Base-by-base conservation (phyloP, 2,888 invertebrate genomes). In the Eupithecia dodoneata region DNA sequence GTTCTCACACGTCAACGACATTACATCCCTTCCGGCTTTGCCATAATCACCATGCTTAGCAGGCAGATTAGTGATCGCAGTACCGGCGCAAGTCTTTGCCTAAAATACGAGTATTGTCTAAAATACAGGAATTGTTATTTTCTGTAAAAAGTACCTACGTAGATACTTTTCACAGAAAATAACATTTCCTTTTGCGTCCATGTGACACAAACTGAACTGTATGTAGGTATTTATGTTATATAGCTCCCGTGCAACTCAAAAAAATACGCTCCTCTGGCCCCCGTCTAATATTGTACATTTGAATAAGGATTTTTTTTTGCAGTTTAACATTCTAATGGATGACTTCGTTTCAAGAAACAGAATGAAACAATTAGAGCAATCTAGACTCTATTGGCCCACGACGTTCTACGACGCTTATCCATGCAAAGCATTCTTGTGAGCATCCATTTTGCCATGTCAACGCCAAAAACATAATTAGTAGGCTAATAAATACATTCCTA, bases 321-420 rank as follows among this genome's bases (percentile, higher is more conserved):
- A 94, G 94, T 92, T 92, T 77, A 30, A 84, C 2, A 86, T 87
- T 80, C 81, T 94, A 73, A 49, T 93, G 47, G 83, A 92, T 30
- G 87, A 93, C 83, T 94, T 93, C 77, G 86, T 88, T 41, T 80
- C 88, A 49, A 90, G 94, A 78, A 94, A 93, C 79, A 88, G 89
- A 81, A 18, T 86, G 30, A 90, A 88, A 49, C 93, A 91, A 83
- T 78, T 93, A 1, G 85, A 91, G 75, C 94, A 94, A 83, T 90
- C 92, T 9, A 91, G 93, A 9, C 80, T 94, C 42, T 93, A 91
- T 92, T 94, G 94, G 94, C 76, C 94, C n/a, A 93, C 94, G 4
- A 93, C 89, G 77, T 90, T 90, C 82, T 90, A 88, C 77, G 94
- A 94, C 74, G 82, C 85, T 9, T 94, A 93, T 84, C 92, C 93